Base-by-base conservation (phyloP, 1,140 invertebrate species). In the Muscidifurax raptorellus region DNA sequence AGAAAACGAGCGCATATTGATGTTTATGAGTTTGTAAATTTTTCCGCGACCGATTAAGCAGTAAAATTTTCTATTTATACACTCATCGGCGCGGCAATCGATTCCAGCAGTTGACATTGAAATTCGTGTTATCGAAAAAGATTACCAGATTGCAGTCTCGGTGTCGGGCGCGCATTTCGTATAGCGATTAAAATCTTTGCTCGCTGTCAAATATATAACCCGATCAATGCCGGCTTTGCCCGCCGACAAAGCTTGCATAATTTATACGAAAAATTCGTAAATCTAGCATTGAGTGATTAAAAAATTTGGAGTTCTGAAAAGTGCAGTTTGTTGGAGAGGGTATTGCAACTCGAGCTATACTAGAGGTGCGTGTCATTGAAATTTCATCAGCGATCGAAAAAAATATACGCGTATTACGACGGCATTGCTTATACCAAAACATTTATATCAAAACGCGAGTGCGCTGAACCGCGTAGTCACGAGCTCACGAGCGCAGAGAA, bases 311-410 rank as follows among this genome's bases (percentile, higher is more conserved):
- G n/a, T n/a, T n/a, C n/a, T n/a, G 44, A 10, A 47, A 47, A 47
- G 22, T 6, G 52, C 52, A n/a, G n/a, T 59, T 59, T n/a, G 52
- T 59, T 59, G 18, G 12, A 59, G 22, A 1, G 2, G 18, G 6
- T 5, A 59, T 59, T 59, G 5, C 3, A 59, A 59, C 52, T 59
- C 52, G 52, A 59, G 52, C 22, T 52, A n/a, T n/a, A n/a, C n/a
- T n/a, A n/a, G n/a, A n/a, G n/a, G n/a, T n/a, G n/a, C n/a, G n/a
- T 40, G 81, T 76, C 81, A 76, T 76, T 82, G 81, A 82, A 82
- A 75, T 64, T 82, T 82, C 75, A 74, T 81, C 80, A 52, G 6
- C 10, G 22, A 40, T 40, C 30, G 32, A 36, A 79, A 79, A 64
- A 67, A 67, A 40, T 36, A 40, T n/a, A 7, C 27, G 66, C 25